These are phyloP conservation scores for Diachasmimorpha longicaudata DNA, from an alignment of 1,140 invertebrate species.

Conservation along the genomic window DNA sequence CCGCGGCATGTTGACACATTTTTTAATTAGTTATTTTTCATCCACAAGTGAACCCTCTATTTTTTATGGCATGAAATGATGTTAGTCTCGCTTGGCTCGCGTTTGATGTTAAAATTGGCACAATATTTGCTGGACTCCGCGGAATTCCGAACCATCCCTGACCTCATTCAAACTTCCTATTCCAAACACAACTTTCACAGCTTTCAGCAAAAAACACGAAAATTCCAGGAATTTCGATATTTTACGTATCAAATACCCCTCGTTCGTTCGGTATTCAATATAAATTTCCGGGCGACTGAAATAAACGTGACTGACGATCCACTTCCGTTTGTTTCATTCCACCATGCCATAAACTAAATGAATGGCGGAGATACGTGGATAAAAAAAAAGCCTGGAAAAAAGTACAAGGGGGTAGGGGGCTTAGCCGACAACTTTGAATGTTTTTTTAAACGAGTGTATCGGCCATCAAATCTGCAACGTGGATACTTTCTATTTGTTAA, in stretches of 20 bases:
- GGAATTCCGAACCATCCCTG: too few species aligned
- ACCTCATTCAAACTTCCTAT: too few species aligned
- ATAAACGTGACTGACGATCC: slow-evolving; percentile 21
- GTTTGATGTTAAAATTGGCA: too few species aligned
- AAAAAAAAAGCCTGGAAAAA: slow-evolving; percentile 2
- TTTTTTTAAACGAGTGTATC: slow-evolving; percentile 8
- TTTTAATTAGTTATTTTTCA: too few species aligned
- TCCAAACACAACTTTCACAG: too few species aligned
- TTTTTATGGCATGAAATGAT: background rate
- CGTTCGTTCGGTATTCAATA: slow-evolving; percentile 8
- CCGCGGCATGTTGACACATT: too few species aligned
- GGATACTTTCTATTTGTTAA: slow-evolving; percentile 11
- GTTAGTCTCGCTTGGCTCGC: too few species aligned
- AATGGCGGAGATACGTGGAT: slow-evolving; percentile 4
- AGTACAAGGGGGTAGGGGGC: background rate
- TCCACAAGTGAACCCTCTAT: too few species aligned
- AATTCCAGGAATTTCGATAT: background rate
- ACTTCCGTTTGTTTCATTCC: slow-evolving; percentile 21
- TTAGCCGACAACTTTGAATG: background rate
- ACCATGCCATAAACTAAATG: slow-evolving; percentile 12
- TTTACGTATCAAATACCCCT: slow-evolving; percentile 6
- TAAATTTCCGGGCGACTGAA: slow-evolving; percentile 18
- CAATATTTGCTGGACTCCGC: too few species aligned
- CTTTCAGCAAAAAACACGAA: background rate
- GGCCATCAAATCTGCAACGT: background rate